Conservation (phyloP, 2,113 vertebrate species). For the Tachycineta bicolor region DNA sequence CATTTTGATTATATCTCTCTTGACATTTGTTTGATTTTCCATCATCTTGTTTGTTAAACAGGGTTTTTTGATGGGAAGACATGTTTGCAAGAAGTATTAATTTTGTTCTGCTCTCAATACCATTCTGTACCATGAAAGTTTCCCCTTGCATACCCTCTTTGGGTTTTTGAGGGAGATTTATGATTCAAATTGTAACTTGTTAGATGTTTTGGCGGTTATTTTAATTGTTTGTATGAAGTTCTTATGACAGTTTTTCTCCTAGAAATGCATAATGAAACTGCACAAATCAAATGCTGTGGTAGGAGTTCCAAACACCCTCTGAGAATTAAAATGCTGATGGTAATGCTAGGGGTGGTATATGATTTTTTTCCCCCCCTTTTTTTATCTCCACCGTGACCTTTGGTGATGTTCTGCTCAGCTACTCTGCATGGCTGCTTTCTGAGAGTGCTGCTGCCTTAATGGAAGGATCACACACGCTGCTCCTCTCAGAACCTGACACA, state of each 20-base stretch:
- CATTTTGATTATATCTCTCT: not conserved
- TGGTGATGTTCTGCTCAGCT: not conserved
- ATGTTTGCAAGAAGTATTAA: not conserved
- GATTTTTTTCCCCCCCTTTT: not conserved
- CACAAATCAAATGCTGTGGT: not conserved
- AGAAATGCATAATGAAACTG: not conserved
- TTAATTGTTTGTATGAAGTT: not conserved
- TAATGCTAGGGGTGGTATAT: not conserved
- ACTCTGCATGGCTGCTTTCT: slow-evolving; percentile 25
- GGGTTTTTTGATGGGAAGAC: not conserved
- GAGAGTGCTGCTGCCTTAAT: slow-evolving; percentile 10
- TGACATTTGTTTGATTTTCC: slow-evolving; percentile 22
- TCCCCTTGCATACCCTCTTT: not conserved
- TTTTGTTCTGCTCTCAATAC: not conserved
- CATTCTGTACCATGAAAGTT: not conserved
- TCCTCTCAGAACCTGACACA: slow-evolving; percentile 68
- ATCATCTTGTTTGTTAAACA: not conserved
- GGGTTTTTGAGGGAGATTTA: not conserved
- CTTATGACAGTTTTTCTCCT: not conserved
- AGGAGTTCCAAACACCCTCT: not conserved
- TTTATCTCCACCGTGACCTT: not conserved
- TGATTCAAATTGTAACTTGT: not conserved
- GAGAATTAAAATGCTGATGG: slow-evolving; percentile 28
- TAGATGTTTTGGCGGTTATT: not conserved
- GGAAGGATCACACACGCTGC: slow-evolving; percentile 42